phyloP scores from a whole-genome alignment of 2,797 vertebrate genomes.

The Oreochromis mossambicus region DNA sequence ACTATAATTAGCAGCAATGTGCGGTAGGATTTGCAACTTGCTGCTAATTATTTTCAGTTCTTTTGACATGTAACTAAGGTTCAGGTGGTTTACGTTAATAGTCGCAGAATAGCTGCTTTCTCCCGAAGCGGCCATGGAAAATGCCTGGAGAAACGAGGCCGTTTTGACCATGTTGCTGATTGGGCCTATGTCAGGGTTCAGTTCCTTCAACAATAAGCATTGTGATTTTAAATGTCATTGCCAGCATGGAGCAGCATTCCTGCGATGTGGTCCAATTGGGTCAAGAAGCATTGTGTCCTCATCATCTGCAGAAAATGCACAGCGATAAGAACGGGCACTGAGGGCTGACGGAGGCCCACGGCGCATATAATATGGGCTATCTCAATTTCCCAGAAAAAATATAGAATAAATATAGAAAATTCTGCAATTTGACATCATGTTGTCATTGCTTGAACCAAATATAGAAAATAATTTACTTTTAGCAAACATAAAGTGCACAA shows the following conservation, averaged over 20 bases:
- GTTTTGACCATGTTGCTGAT: slow-evolving; percentile 19
- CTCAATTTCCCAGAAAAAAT: background rate
- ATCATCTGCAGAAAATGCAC: slow-evolving; percentile 29
- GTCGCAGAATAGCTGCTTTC: background rate
- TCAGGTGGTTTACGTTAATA: background rate
- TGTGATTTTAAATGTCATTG: slow-evolving; percentile 61
- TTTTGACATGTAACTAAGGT: background rate
- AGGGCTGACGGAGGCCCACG: background rate
- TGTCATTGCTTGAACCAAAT: background rate
- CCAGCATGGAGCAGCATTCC: slow-evolving; percentile 16
- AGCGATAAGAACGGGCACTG: slow-evolving; percentile 18
- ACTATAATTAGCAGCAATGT: background rate
- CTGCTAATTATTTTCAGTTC: background rate
- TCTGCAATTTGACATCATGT: background rate
- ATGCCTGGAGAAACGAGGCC: background rate
- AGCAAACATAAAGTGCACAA: background rate
- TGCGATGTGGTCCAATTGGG: slow-evolving; percentile 41
- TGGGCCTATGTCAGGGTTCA: slow-evolving; percentile 33
- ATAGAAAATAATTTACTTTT: background rate
- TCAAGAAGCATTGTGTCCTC: slow-evolving; percentile 46
- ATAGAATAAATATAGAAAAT: background rate
- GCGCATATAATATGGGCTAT: background rate
- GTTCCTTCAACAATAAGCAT: slow-evolving; percentile 40
- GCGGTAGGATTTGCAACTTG: background rate
- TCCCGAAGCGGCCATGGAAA: background rate